Conservation (phyloP, 2,888 invertebrate genomes). For the Lamellibrachia satsuma region DNA sequence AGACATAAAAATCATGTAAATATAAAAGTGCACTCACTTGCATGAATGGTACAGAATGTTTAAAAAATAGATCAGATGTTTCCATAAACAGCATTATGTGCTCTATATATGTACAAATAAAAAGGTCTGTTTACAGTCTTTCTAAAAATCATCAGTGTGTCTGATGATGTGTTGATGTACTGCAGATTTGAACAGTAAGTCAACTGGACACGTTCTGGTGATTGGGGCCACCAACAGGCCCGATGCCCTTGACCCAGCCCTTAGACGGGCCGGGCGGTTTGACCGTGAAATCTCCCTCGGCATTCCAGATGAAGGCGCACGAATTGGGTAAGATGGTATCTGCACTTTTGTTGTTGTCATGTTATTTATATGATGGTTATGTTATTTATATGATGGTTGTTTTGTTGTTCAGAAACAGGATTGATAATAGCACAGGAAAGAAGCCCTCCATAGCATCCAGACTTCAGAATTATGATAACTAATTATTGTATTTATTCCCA, state of each 20-base stretch:
- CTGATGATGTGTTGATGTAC: not conserved
- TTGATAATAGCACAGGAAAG: not conserved
- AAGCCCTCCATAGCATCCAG: not conserved
- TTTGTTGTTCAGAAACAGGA: not conserved
- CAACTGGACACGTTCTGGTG: conserved; percentile 72
- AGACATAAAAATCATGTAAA: too few species aligned
- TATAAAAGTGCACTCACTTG: too few species aligned
- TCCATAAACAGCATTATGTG: not conserved
- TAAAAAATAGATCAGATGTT: too few species aligned
- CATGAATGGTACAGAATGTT: too few species aligned
- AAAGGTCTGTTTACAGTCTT: too few species aligned
- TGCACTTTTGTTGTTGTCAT: not conserved
- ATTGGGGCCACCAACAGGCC: conserved; percentile 96
- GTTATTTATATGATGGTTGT: not conserved
- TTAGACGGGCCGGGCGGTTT: conserved; percentile 90
- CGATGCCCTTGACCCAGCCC: conserved; percentile 89
- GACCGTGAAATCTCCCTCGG: conserved; percentile 93
- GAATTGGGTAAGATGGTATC: conserved; percentile 66
- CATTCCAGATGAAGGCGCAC: conserved; percentile 86
- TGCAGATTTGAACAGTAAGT: conserved; percentile 52
- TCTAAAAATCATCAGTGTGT: too few species aligned
- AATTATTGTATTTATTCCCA: too few species aligned
- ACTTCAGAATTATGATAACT: too few species aligned
- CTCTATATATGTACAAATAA: too few species aligned
- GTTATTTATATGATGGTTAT: not conserved